A percentile compares a stretch with the other conserved stretches of the same genome.
Evolutionary conservation across 1,140 invertebrate species (phyloP).

Genomic region (Proales similis): DNA sequence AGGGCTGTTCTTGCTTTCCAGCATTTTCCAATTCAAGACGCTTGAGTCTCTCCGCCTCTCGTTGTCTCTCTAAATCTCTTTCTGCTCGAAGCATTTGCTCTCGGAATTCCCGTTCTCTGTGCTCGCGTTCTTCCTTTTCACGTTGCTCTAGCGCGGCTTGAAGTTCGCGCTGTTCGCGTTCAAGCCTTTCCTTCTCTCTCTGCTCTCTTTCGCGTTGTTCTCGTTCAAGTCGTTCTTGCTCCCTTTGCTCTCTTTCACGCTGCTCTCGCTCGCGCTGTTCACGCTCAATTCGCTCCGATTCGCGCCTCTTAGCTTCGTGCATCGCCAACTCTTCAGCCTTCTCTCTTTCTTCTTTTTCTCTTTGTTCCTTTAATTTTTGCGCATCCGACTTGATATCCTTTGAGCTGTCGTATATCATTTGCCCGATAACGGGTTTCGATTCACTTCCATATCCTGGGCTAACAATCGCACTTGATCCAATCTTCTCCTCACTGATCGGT

Average conservation of each 20-base stretch:
- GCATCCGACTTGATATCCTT: too few species aligned
- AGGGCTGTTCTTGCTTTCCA: too few species aligned
- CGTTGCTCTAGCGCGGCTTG: not conserved
- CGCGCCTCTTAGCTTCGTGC: too few species aligned
- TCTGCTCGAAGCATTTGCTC: not conserved
- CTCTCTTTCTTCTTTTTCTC: not conserved
- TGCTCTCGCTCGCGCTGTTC: slow-evolving; percentile 9
- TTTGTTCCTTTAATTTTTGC: not conserved
- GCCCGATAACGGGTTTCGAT: too few species aligned
- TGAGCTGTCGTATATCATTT: too few species aligned
- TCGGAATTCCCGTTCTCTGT: not conserved
- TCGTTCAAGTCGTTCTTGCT: not conserved
- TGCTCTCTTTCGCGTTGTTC: not conserved
- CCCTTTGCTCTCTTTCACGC: slow-evolving; percentile 5
- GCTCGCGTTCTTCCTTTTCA: slow-evolving; percentile 3
- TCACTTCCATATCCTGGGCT: too few species aligned
- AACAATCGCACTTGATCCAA: too few species aligned
- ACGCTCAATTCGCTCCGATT: slow-evolving; percentile 4
- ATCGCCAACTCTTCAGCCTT: not conserved
- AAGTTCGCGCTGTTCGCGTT: slow-evolving; percentile 3
- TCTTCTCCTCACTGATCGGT: too few species aligned
- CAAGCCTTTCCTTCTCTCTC: not conserved
- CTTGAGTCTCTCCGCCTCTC: slow-evolving; percentile 9
- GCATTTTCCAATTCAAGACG: too few species aligned
- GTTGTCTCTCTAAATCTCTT: slow-evolving; percentile 11